Percentiles rank a stretch among this genome's conserved stretches.
Evolutionary conservation across 2,113 vertebrate species (phyloP).

Genomic region (Lepisosteus oculatus): DNA sequence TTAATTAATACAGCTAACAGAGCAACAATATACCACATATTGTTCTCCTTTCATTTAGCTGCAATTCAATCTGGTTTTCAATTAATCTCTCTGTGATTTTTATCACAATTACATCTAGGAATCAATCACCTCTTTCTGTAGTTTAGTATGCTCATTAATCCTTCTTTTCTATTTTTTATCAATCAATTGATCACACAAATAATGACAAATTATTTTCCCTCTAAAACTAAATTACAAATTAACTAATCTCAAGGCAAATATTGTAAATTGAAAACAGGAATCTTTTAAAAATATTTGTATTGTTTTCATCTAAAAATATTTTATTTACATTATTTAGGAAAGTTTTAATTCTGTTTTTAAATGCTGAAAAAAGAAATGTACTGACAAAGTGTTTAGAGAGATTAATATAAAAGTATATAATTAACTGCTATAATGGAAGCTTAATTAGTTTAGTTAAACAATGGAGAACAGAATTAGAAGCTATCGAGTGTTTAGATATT

Average conservation of each 20-base stretch:
- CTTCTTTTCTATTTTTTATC: conserved; percentile 34
- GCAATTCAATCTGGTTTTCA: background rate
- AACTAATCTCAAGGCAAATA: conserved; percentile 22
- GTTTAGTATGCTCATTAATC: conserved; percentile 38
- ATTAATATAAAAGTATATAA: conserved; percentile 34
- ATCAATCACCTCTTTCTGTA: conserved; percentile 24
- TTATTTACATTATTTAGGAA: conserved; percentile 18
- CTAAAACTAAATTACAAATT: conserved; percentile 11
- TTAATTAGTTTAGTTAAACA: conserved; percentile 40
- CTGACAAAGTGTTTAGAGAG: background rate
- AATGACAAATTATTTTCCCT: conserved; percentile 33
- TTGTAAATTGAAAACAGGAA: background rate
- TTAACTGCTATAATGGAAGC: conserved; percentile 34
- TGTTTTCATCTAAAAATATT: background rate
- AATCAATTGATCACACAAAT: conserved; percentile 48
- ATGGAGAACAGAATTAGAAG: conserved; percentile 31
- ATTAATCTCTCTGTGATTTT: conserved; percentile 32
- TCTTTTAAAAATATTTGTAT: too few species aligned
- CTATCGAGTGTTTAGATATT: conserved; percentile 23
- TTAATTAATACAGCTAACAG: too few species aligned
- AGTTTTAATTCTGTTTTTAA: conserved; percentile 3
- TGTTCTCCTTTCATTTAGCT: too few species aligned
- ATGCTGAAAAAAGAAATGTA: too few species aligned
- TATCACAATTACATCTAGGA: conserved; percentile 38
- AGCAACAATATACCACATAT: too few species aligned